Percentiles rank a stretch among this genome's conserved stretches.
These are phyloP conservation scores for Sitta europaea DNA, from an alignment of 2,113 vertebrate species.

Conservation along the genomic window DNA sequence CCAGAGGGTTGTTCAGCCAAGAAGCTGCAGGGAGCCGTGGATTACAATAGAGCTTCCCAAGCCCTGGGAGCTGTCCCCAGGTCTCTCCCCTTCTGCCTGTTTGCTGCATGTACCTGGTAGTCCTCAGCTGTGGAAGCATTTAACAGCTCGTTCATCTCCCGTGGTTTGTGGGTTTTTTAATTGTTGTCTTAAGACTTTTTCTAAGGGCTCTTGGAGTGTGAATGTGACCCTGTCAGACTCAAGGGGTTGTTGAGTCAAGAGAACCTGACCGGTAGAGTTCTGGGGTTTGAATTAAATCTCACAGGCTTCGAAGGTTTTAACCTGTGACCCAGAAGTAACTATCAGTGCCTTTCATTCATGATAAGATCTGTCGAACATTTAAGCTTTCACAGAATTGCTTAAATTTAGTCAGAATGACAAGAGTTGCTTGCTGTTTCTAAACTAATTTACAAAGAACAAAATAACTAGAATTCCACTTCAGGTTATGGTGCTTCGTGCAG, in stretches of 20 bases:
- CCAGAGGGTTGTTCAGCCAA: fast-evolving
- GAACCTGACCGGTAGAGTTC: neutral
- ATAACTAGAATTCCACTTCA: neutral
- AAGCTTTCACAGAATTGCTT: neutral
- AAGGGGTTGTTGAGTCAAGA: neutral
- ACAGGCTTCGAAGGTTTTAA: neutral
- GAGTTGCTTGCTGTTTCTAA: neutral
- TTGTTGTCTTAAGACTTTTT: neutral
- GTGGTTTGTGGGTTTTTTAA: neutral
- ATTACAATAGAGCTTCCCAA: neutral
- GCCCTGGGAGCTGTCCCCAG: neutral
- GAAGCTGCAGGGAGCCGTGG: neutral
- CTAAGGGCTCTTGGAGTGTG: neutral
- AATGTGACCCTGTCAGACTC: neutral
- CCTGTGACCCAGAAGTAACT: neutral
- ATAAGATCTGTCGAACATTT: neutral
- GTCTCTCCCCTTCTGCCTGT: neutral
- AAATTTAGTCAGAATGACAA: neutral
- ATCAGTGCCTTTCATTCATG: neutral
- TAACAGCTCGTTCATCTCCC: neutral
- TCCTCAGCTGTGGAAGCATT: neutral
- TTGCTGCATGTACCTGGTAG: fast-evolving
- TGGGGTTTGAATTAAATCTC: neutral
- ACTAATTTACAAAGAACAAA: neutral
- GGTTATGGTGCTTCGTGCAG: neutral